Base-by-base conservation (phyloP, 1,140 invertebrate genomes). In the Oryctes rhinoceros region DNA sequence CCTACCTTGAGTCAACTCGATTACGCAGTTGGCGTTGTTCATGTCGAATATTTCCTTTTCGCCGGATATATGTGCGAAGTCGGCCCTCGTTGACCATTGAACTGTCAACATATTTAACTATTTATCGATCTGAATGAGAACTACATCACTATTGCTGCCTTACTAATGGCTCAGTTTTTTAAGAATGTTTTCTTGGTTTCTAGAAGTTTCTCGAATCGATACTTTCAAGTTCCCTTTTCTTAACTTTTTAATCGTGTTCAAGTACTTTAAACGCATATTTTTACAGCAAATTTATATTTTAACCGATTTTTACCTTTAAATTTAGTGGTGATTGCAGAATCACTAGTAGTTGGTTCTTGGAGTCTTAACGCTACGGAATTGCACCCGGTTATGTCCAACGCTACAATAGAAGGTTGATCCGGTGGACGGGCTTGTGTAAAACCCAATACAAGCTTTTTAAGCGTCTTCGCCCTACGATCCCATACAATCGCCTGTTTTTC, bases 401-500 rank as follows among this genome's bases (percentile, higher is more conserved):
- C 92, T 1, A 97, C 94, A 10, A 93, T 86, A 15, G 92, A 92
- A 0, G 95, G 95, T 13, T 92, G 90, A 85, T 95, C 93, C n/a
- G 96, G 96, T 0, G 93, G 92, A 74, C 94, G 93, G 89, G 91
- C 83, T 85, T 91, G 90, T 80, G 91, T 90, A 88, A 92, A 93
- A 7, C 92, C 92, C 15, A 91, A 84, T 11, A 92, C 86, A 83
- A 92, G 87, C 37, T 91, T 90, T 81, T 91, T 94, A 9, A 98
- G 89, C 0, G 95, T 93, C 86, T 95, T 92, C 1, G 94, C 92
- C 81, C 96, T 91, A 77, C 96, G 90, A 83, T 97, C 95, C 96
- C 96, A 98, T 30, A 96, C 91, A 71, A 93, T 92, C 18, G 95
- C 91, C 85, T 97, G 95, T 84, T 96, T 95, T 85, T 97, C 96